These are phyloP conservation scores for Lithophane ornitopus DNA, from an alignment of 2,888 invertebrate genomes.

Conservation along the genomic window DNA sequence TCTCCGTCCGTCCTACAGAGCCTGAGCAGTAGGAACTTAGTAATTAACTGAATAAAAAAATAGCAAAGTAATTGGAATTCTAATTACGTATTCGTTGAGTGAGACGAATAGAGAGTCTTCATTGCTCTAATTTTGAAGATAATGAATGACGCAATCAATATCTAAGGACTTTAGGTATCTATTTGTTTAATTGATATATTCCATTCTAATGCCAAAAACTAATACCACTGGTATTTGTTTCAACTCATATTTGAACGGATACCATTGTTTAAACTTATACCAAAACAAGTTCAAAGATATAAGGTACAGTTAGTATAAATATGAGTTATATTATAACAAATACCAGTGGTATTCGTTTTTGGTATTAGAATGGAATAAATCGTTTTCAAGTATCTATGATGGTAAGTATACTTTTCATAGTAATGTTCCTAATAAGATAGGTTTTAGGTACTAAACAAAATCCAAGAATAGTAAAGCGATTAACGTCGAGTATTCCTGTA, in stretches of 20 bases:
- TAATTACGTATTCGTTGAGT: constrained; percentile 14
- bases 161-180: background rate
- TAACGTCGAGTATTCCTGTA: constrained; percentile 6
- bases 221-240: no score
- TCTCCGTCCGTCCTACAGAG: no score
- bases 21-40: background rate
- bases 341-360: no score
- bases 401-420: background rate
- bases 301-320: no score
- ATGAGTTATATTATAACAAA: no score
- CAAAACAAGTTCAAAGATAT: no score
- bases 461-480: background rate
- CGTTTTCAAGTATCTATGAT: constrained; percentile 8
- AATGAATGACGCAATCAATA: constrained; percentile 6
- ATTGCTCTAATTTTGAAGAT: background rate
- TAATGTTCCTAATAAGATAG: background rate
- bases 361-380: no score
- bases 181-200: no score
- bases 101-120: background rate
- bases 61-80: constrained; percentile 12
- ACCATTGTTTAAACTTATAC: no score
- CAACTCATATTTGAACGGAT: no score
- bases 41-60: background rate
- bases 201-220: no score
- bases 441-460: background rate